Base-by-base conservation (phyloP, 2,797 vertebrate genomes). In the Sternotherus odoratus region DNA sequence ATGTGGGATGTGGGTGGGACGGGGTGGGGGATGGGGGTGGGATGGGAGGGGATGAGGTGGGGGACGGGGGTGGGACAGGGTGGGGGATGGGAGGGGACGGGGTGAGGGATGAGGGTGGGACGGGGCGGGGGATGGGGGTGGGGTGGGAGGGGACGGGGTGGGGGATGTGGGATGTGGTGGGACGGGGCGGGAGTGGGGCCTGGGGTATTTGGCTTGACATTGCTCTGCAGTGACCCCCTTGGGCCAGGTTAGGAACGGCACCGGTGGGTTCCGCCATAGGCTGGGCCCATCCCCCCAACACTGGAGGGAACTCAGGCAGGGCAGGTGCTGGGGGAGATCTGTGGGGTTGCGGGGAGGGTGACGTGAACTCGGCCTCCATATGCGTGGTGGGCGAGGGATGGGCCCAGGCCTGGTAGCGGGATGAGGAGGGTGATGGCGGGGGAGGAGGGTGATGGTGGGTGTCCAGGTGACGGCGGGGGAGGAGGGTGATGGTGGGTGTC, bases 271-370 rank as follows among this genome's bases (percentile, higher is more conserved):
- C 17, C 4, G 10, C n/a, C 19, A 36, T n/a, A 36, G 63, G 19
- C 63, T 36, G 63, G 63, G 63, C 63, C 57, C 6, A 13, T 30
- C 57, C 57, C 15, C n/a, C 8, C 63, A 11, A 8, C 33, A 5
- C 63, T 10, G n/a, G 5, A 19, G 63, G 63, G 16, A 36, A 8
- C 4, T 19, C 19, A 17, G 3, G 33, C 60, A n/a, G 33, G 60
- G 33, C 30, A 19, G 60, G 33, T 8, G 60, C 60, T n/a, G 60
- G 33, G 33, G 30, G 7, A 33, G 60, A 33, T n/a, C 60, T 63
- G 5, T 1, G 60, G 15, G 16, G n/a, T n/a, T n/a, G n/a, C n/a
- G 2, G 30, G 28, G 16, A 33, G 60, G 4, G 7, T 17, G 16
- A 66, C 9, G 11, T 5, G n/a, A 66, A n/a, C 6, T n/a, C 63